These are phyloP conservation scores for Xenopus borealis DNA, from an alignment of 2,113 vertebrate species.

Conservation along the genomic window DNA sequence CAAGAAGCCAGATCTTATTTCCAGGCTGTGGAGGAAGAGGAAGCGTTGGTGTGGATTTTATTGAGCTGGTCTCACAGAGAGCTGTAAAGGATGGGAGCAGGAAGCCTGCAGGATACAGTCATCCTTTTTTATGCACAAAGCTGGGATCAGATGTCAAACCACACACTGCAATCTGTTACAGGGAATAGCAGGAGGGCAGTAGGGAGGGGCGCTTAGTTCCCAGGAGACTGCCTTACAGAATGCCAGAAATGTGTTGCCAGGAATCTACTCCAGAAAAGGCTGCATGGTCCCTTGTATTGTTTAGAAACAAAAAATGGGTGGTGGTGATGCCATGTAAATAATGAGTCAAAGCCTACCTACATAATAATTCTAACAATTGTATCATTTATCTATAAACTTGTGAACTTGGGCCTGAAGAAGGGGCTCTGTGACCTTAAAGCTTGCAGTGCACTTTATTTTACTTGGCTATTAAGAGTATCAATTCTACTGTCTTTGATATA, in stretches of 20 bases:
- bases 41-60: conserved; percentile 46
- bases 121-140: conserved; percentile 45
- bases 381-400: no score
- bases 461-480: no score
- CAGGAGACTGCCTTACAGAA: conserved; percentile 38
- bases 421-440: no score
- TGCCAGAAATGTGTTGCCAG: conserved; percentile 43
- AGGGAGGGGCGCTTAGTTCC: conserved; percentile 30
- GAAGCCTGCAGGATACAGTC: conserved; percentile 47
- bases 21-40: conserved; percentile 42
- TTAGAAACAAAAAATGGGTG: not conserved
- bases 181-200: conserved; percentile 19
- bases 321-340: not conserved
- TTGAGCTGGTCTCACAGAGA: conserved; percentile 45
- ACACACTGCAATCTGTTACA: conserved; percentile 43
- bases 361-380: no score
- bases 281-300: conserved; percentile 1
- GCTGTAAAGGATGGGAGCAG: conserved; percentile 44
- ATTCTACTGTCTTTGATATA: no score
- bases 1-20: conserved; percentile 44
- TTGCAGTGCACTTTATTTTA: no score
- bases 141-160: conserved; percentile 47
- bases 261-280: conserved; percentile 25
- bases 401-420: no score
- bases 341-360: no score